Percentiles rank a stretch among this genome's conserved stretches.
Conservation (phyloP, 1,140 invertebrate species). For the Centruroides sculpturatus region DNA sequence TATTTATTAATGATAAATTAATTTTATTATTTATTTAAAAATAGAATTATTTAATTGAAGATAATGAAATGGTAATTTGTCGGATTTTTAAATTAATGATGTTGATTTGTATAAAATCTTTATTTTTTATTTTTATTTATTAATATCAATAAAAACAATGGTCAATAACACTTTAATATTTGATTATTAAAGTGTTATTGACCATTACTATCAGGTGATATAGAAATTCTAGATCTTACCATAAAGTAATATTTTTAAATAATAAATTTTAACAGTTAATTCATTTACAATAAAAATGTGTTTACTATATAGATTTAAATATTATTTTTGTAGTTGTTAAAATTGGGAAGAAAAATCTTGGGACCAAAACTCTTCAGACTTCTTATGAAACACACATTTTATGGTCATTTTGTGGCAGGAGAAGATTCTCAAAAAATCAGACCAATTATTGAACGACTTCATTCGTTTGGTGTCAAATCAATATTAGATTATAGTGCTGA, state of each 20-base stretch:
- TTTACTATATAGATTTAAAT: neutral
- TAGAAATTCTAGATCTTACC: neutral
- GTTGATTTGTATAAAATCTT: too few species aligned
- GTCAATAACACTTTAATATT: too few species aligned
- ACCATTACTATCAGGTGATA: too few species aligned
- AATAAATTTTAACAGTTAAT: neutral
- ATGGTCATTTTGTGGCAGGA: constrained; percentile 96
- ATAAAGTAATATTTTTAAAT: neutral
- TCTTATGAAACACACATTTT: constrained; percentile 91
- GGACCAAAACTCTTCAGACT: constrained; percentile 69
- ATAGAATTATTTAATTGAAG: too few species aligned
- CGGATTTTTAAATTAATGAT: too few species aligned
- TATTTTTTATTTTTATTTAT: too few species aligned
- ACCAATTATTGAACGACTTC: constrained; percentile 52
- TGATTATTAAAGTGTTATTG: too few species aligned
- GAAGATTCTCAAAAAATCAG: constrained; percentile 76
- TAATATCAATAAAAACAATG: too few species aligned
- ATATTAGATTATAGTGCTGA: constrained; percentile 98
- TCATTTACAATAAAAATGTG: neutral
- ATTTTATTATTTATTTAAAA: too few species aligned
- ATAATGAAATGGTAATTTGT: too few species aligned
- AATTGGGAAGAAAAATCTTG: constrained; percentile 56
- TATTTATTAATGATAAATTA: too few species aligned
- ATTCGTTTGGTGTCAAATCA: constrained; percentile 92
- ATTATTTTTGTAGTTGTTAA: constrained; percentile 61